Base-by-base conservation (phyloP, 2,113 vertebrate genomes). In the Bungarus multicinctus region DNA sequence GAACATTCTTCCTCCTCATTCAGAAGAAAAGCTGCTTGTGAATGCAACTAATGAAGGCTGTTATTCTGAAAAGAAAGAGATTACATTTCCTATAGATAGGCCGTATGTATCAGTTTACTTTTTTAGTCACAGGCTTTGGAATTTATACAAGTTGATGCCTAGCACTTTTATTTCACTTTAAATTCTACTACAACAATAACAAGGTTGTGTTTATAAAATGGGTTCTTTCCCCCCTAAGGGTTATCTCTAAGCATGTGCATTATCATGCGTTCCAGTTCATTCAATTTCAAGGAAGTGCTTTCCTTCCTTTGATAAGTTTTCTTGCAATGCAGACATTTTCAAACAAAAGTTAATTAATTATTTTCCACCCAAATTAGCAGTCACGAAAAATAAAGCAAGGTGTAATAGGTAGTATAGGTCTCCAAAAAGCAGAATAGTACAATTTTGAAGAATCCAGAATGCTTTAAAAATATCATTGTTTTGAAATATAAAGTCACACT, bases 61-160 rank as follows among this genome's bases (percentile, higher is more conserved):
- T 91, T 94, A 87, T 92, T 95, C 94, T 89, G 89, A 93, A 91
- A 94, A 94, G 89, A 94, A 94, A 96, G 88, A 60, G 91, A 88
- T 95, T 88, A 95, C 95, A 91, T 94, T 43, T 88, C 87, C 92
- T 92, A 92, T 4, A 93, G 25, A 91, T 93, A 95, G 94, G 89
- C 88, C 91, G 91, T 90, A 95, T 89, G 91, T 93, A 20, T 90
- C 92, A 64, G 52, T 85, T 93, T 94, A 64, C 92, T n/a, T 87
- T 93, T 57, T 88, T 87, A 10, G 93, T 93, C 92, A 43, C 87
- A 89, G 94, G 94, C 64, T 55, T 91, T 91, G 89, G 92, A 91
- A 93, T 16, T 45, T 54, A 74, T 54, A 74, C 92, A 74, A 94
- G 69, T 90, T 89, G 9, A 45, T 89, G 39, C 55, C 74, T 87